A percentile compares a stretch with the other conserved stretches of the same genome.
phyloP scores from a whole-genome alignment of 2,888 invertebrate species.

The Caradrina clavipalpis region DNA sequence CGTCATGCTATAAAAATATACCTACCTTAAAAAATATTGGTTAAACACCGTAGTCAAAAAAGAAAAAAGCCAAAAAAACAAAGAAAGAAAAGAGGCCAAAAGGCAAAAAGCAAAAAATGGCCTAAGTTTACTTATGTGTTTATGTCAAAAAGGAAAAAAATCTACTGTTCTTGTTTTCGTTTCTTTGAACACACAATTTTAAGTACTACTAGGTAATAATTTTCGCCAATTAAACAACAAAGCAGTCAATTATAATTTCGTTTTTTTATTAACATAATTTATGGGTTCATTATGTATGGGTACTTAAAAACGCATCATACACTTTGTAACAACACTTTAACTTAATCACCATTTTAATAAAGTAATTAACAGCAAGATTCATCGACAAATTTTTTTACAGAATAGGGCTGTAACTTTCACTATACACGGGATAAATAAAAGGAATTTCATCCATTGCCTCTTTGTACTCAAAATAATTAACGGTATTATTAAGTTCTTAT shows the following conservation, averaged over 20 bases:
- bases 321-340: constrained; percentile 20
- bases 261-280: constrained; percentile 1
- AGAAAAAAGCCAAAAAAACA: too few relatives aligned
- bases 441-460: not conserved
- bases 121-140: too few relatives aligned
- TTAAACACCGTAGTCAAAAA: too few relatives aligned
- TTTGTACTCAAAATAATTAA: constrained; percentile 1
- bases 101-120: too few relatives aligned
- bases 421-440: not conserved
- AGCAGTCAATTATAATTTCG: constrained; percentile 17
- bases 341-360: not conserved
- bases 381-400: too few relatives aligned
- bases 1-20: too few relatives aligned
- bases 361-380: too few relatives aligned
- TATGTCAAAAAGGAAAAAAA: too few relatives aligned
- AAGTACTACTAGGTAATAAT: not conserved
- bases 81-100: too few relatives aligned
- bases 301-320: constrained; percentile 12
- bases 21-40: too few relatives aligned
- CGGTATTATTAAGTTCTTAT: not conserved
- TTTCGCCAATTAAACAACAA: constrained; percentile 22
- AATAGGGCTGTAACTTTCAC: not conserved
- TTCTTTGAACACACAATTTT: not conserved
- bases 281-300: not conserved
- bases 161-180: not conserved